Conservation (phyloP, 2,888 invertebrate species). For the Eupithecia tripunctaria region DNA sequence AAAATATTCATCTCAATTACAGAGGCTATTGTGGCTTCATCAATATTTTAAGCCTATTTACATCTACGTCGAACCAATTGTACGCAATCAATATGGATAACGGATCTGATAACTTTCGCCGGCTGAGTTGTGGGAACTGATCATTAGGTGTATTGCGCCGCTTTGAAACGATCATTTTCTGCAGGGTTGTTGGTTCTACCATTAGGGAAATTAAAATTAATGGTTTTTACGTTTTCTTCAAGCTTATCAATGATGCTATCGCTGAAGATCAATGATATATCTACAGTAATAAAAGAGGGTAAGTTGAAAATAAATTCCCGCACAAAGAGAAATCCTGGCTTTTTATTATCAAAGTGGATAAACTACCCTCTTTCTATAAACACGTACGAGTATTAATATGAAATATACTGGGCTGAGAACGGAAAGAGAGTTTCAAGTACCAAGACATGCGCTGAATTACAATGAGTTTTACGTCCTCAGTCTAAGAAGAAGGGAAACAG, state of each 20-base stretch:
- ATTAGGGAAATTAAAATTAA: not conserved
- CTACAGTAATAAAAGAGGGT: slow-evolving; percentile 20
- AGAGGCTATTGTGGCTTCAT: slow-evolving; percentile 30
- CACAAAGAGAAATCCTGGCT: slow-evolving; percentile 32
- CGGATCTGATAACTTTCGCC: slow-evolving; percentile 43
- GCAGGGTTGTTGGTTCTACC: not conserved
- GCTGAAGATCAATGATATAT: not conserved
- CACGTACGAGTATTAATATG: slow-evolving; percentile 58
- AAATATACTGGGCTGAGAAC: slow-evolving; percentile 51
- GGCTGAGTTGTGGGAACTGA: slow-evolving; percentile 21
- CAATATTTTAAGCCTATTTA: slow-evolving; percentile 46
- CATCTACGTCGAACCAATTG: slow-evolving; percentile 49
- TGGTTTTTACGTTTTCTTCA: not conserved
- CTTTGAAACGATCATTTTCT: slow-evolving; percentile 24
- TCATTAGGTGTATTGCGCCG: slow-evolving; percentile 13
- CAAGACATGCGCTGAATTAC: slow-evolving; percentile 59
- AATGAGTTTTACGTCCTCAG: slow-evolving; percentile 54
- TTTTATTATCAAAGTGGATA: slow-evolving; percentile 33
- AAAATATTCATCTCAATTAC: slow-evolving; percentile 22
- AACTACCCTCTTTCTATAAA: slow-evolving; percentile 44
- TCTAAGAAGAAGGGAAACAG: slow-evolving; percentile 39
- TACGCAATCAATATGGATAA: slow-evolving; percentile 60
- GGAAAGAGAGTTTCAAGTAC: slow-evolving; percentile 62
- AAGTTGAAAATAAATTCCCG: slow-evolving; percentile 30
- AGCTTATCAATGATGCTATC: not conserved